Conservation (phyloP, 2,113 vertebrate species). For the Trogon surrucura region DNA sequence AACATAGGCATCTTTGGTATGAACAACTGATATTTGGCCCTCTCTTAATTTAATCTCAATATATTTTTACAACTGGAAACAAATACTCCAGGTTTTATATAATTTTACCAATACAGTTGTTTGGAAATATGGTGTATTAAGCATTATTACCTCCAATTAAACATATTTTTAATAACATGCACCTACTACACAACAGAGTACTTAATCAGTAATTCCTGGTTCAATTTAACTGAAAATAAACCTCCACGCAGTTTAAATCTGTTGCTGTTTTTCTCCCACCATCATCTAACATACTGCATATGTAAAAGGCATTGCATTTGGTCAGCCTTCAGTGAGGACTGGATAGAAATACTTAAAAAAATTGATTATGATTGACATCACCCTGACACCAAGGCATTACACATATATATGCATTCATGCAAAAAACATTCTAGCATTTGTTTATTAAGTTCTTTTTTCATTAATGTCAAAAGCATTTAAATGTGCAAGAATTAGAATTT, state of each 20-base stretch:
- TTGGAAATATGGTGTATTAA: neutral
- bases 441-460: slow-evolving; percentile 22
- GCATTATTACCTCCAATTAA: neutral
- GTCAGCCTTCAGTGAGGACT: neutral
- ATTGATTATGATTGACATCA: neutral
- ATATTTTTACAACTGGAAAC: neutral
- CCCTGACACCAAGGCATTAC: neutral
- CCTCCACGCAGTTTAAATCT: neutral
- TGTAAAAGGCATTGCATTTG: neutral
- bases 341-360: neutral
- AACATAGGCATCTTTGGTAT: neutral
- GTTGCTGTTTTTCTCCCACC: neutral
- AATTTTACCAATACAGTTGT: neutral
- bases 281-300: neutral
- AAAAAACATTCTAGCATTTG: slow-evolving; percentile 27
- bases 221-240: slow-evolving; percentile 40
- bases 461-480: slow-evolving; percentile 17
- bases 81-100: neutral
- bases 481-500: slow-evolving; percentile 23
- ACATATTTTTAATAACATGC: neutral
- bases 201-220: neutral
- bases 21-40: neutral
- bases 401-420: neutral
- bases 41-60: neutral
- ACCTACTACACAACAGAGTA: neutral